Evolutionary conservation across 2,888 invertebrate species (phyloP).

Genomic region (Argyra leucocephala): DNA sequence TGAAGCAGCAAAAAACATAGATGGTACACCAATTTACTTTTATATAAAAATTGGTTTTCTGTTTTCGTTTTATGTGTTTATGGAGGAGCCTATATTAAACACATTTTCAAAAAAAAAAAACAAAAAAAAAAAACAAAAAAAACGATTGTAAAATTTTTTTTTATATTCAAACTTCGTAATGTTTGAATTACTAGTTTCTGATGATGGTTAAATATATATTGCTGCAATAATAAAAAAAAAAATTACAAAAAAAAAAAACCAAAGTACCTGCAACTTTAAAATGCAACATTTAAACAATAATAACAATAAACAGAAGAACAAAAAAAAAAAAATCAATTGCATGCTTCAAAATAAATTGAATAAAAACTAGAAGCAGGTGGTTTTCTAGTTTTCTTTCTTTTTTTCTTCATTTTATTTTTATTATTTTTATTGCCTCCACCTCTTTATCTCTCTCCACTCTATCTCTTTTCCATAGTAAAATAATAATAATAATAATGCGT

Average conservation of each 20-base stretch:
- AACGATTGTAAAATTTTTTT: no score
- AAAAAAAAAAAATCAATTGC: background rate
- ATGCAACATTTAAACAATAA: background rate
- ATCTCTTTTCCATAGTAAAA: background rate
- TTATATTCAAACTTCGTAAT: no score
- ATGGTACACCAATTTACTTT: no score
- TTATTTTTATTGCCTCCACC: background rate
- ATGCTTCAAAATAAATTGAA: background rate
- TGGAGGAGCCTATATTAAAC: no score
- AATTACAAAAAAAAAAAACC: background rate
- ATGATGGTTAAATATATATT: no score
- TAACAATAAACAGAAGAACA: background rate
- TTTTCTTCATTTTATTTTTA: background rate
- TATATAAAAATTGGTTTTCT: no score
- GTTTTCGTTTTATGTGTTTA: no score
- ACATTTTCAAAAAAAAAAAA: no score
- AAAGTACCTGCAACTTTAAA: background rate
- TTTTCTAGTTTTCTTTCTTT: background rate
- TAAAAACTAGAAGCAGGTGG: slow-evolving; percentile 4
- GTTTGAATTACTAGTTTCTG: slow-evolving; percentile 1
- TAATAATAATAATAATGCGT: background rate
- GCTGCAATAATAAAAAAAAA: background rate
- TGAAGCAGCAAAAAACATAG: no score
- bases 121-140: no score
- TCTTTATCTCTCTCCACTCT: background rate